phyloP scores from a whole-genome alignment of 2,888 invertebrate genomes.

The Cataglyphis cursor region DNA sequence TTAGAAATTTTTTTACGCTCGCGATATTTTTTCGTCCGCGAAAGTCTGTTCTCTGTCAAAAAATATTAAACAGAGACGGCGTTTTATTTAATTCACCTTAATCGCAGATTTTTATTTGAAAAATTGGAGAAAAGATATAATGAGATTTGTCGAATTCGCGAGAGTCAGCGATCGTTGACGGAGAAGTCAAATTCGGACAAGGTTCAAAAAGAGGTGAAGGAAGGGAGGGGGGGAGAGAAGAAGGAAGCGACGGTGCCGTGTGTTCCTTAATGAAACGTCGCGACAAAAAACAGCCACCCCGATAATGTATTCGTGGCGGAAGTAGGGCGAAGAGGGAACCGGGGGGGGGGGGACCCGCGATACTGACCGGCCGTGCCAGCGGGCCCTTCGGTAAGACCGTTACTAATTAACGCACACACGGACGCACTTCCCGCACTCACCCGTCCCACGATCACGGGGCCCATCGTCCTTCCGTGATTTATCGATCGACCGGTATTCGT shows the following conservation, averaged over 20 bases:
- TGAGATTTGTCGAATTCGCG: slow-evolving; percentile 4
- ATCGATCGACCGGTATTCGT: slow-evolving; percentile 55
- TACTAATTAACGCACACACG: slow-evolving; percentile 81
- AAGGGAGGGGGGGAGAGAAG: not conserved
- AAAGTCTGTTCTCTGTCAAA: not conserved
- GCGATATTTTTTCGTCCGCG: not conserved
- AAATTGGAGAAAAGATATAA: not conserved
- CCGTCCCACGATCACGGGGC: slow-evolving; percentile 58
- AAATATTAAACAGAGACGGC: not conserved
- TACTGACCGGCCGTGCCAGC: slow-evolving; percentile 70
- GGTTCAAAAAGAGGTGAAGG: slow-evolving; percentile 9
- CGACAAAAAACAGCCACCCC: slow-evolving; percentile 79
- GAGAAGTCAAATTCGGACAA: not conserved
- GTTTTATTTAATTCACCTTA: not conserved
- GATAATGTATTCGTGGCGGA: slow-evolving; percentile 85
- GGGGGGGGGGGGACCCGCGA: slow-evolving; percentile 72
- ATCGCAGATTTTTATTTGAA: not conserved
- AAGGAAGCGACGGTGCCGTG: slow-evolving; percentile 62
- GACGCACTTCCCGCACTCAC: slow-evolving; percentile 50
- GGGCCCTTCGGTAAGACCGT: slow-evolving; percentile 77
- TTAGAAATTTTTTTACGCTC: not conserved
- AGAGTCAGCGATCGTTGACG: slow-evolving; percentile 16
- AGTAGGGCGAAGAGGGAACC: slow-evolving; percentile 77
- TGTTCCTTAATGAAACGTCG: slow-evolving; percentile 81
- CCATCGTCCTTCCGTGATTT: slow-evolving; percentile 63